phyloP scores from a whole-genome alignment of 2,113 vertebrate species.

The Regulus satrapa region DNA sequence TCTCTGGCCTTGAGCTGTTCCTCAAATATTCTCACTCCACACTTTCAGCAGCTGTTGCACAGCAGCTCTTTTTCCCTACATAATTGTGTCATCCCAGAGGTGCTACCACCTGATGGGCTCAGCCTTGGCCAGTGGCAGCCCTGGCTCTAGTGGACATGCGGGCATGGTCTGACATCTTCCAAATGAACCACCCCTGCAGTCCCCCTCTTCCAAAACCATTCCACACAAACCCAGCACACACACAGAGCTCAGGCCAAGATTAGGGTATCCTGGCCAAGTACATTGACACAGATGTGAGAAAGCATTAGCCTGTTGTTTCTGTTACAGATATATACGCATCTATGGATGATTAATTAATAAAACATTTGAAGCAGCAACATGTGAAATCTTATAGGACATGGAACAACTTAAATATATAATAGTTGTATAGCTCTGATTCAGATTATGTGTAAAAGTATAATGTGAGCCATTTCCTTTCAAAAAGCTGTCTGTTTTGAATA shows the following conservation, averaged over 20 bases:
- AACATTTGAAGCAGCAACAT: neutral
- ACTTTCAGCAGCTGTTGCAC: neutral
- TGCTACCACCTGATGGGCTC: neutral
- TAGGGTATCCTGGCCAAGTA: neutral
- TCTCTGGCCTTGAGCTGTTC: neutral
- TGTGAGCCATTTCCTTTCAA: neutral
- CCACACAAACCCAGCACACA: neutral
- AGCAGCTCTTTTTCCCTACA: neutral
- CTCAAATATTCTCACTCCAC: neutral
- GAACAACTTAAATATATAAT: neutral
- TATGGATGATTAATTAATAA: neutral
- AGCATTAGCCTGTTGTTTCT: neutral
- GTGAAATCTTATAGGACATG: neutral
- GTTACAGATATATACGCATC: neutral
- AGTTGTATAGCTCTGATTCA: neutral
- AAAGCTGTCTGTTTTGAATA: neutral
- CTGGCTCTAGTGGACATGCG: neutral
- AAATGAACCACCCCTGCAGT: neutral
- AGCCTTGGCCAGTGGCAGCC: fast-evolving
- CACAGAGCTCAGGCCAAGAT: neutral
- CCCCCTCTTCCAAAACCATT: neutral
- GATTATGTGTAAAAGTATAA: neutral
- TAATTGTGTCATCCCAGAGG: neutral
- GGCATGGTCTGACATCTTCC: neutral
- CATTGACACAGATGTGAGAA: neutral